Percentiles rank a stretch among this genome's conserved stretches.
phyloP scores from a whole-genome alignment of 2,113 vertebrate genomes.

The Pachypanchax playfairii region DNA sequence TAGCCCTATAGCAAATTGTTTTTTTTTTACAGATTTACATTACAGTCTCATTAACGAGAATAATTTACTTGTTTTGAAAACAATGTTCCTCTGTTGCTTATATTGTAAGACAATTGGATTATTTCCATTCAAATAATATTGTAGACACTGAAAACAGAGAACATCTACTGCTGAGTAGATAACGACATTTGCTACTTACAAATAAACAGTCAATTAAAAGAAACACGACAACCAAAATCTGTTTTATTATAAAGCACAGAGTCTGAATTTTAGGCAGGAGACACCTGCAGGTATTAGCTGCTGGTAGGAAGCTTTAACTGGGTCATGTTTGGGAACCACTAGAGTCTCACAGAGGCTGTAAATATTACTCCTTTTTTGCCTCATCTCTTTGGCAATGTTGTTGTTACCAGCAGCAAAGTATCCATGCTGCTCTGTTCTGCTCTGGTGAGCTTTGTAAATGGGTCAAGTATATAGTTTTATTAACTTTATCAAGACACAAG shows the following conservation, averaged over 20 bases:
- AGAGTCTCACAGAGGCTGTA: constrained; percentile 31
- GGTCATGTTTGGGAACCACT: constrained; percentile 45
- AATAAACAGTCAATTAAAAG: no score
- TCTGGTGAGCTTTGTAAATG: neutral
- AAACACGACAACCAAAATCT: constrained; percentile 8
- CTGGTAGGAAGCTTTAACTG: constrained; percentile 39
- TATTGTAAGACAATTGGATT: neutral
- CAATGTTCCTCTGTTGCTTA: no score
- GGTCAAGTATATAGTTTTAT: neutral
- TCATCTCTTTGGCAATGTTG: constrained; percentile 2
- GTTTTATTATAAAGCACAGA: neutral
- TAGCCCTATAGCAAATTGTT: no score
- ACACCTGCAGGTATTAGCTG: constrained; percentile 27
- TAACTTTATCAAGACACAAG: neutral
- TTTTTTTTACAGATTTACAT: no score
- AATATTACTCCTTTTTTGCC: constrained; percentile 15
- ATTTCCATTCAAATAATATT: constrained; percentile 7
- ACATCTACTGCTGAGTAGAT: no score
- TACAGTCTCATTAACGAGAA: no score
- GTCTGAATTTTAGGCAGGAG: neutral
- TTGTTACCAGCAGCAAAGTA: constrained; percentile 1
- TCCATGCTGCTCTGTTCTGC: neutral
- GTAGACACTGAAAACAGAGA: no score
- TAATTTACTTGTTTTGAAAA: no score
- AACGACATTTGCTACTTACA: no score